These are phyloP conservation scores for Drosophila nigromelanica DNA, from an alignment of 1,140 invertebrate genomes.

Conservation along the genomic window DNA sequence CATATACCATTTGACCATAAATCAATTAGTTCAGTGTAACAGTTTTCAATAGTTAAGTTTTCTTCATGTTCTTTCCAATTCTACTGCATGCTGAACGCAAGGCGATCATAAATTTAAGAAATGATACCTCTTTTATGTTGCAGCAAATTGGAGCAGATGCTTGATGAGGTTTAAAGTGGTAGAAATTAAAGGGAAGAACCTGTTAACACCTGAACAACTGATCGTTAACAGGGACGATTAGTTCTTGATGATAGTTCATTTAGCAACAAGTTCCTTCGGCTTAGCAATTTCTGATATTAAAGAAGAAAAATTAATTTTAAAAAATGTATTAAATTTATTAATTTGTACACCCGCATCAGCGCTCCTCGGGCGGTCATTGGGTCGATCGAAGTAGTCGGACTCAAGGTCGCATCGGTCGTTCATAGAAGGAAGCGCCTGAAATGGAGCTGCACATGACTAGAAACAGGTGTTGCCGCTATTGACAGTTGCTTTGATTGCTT, in stretches of 20 bases:
- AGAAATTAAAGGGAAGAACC: constrained; percentile 51
- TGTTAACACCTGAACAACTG: constrained; percentile 34
- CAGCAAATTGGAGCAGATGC: constrained; percentile 56
- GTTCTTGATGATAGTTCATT: neutral
- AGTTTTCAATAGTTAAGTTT: constrained; percentile 38
- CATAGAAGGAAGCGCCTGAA: constrained; percentile 6
- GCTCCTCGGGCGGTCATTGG: neutral
- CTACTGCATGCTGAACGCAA: constrained; percentile 51
- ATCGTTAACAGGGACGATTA: constrained; percentile 1
- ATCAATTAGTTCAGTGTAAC: constrained; percentile 72
- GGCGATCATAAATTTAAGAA: constrained; percentile 60
- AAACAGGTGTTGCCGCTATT: constrained; percentile 69
- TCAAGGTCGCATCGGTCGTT: constrained; percentile 56
- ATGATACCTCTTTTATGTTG: constrained; percentile 66
- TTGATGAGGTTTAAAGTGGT: constrained; percentile 37
- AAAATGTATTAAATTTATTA: constrained; percentile 28
- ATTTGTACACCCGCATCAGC: constrained; percentile 47
- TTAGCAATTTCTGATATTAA: constrained; percentile 1
- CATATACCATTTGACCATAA: constrained; percentile 54
- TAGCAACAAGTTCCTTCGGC: neutral
- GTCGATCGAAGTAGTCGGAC: neutral
- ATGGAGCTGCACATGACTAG: constrained; percentile 14
- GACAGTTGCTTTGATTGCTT: constrained; percentile 72
- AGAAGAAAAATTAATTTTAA: neutral
- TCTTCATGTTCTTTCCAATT: constrained; percentile 17